Base-by-base conservation (phyloP, 2,797 vertebrate species). In the Siniperca undulata region DNA sequence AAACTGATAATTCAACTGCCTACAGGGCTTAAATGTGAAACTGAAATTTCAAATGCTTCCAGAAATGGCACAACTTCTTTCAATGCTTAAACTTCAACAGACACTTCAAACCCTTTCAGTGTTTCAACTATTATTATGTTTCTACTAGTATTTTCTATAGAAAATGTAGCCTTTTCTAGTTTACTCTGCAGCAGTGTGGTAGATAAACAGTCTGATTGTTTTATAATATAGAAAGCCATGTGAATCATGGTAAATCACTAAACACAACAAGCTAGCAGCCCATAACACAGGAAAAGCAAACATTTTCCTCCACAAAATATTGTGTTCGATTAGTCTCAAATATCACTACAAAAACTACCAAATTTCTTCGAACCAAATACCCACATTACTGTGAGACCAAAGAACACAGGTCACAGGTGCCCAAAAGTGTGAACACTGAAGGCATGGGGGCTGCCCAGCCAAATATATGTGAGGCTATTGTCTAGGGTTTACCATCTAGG, bases 41-140 rank as follows among this genome's bases (percentile, higher is more conserved):
- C 22, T 55, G 1, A 30, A 38, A 58, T 36, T n/a, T 40, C 2
- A 42, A 48, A 75, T 50, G 0, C 44, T 34, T 64, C n/a, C 19
- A 44, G 40, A 59, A 71, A 27, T 61, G 55, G 34, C 46, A 48
- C 34, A 70, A 20, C 19, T 46, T 13, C 2, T 58, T 69, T 68
- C 13, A 73, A 1, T 34, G 30, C 8, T 48, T 65, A 4, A 68
- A 68, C 77, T 50, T 60, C n/a, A 75, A 4, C 30, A 56, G 69
- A 81, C 38, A 42, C 52, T 17, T 71, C 20, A 83, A 52, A 34
- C 50, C 53, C 74, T 67, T 42, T 53, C 20, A 69, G 22, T 22
- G 8, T 52, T 20, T 30, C 30, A 30, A 30, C 30, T 30, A 30
- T 30, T 30, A 30, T 30, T 30, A 30, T 30, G 30, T 30, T 30